Evolutionary conservation across 2,888 invertebrate genomes (phyloP), one percentile per base, ranked within the genome.

Genomic region (Abrostola triplasia): DNA sequence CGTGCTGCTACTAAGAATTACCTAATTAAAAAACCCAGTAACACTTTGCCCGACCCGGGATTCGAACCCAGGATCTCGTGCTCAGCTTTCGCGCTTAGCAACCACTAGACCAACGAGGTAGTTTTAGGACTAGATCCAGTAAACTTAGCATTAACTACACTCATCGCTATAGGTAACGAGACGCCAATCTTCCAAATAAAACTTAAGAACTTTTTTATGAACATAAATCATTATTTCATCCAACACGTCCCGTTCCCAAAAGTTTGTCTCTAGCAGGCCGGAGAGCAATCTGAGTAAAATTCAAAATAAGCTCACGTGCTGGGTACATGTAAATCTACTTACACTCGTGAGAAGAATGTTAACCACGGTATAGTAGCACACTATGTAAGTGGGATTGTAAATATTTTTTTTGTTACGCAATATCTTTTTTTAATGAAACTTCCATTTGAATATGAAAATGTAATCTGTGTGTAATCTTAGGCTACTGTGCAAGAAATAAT

Each of bases 241-340:
- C 79, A 56, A 68, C 76, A 80, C 79, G 78, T 63, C 56, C 59
- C 61, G 54, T 70, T 71, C 56, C 77, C 59, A 68, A 81, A 78
- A 78, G 67, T 78, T 81, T 81, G 76, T 78, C 76, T 64, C 63
- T 24, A 67, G 66, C 50, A 61, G 79, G 68, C 83, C 62, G 77
- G 81, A 81, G 83, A 83, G 88, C 85, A 88, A 88, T 90, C 88
- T 84, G 82, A 81, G 72, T 77, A 71, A 91, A 88, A 91, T 92
- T 90, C 88, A 84, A 90, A 92, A 92, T 91, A 90, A 83, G 88
- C 88, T 92, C 93, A 92, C 92, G 92, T 90, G 83, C 90, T 80
- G 50, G 74, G 80, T 80, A 92, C 93, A 92, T 91, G 93, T 92
- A 92, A 92, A 93, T 92, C 90, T 92, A 93, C 92, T 92, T 89